Evolutionary conservation across 1,140 invertebrate genomes (phyloP), one percentile per base, ranked within the genome.

Genomic region (Trichogramma pretiosum): DNA sequence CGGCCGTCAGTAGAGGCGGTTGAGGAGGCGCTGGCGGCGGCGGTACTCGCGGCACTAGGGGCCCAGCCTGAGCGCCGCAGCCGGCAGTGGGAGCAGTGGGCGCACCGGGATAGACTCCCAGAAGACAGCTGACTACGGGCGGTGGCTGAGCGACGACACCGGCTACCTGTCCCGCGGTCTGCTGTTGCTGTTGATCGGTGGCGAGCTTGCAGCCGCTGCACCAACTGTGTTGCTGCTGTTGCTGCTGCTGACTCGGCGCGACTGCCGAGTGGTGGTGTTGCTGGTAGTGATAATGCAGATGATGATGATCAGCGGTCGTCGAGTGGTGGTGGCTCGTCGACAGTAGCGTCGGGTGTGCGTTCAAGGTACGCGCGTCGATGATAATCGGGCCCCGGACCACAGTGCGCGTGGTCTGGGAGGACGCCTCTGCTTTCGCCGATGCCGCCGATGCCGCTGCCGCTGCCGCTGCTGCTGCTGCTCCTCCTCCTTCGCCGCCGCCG

Each of bases 41-140:
- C n/a, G n/a, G n/a, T n/a, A n/a, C n/a, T n/a, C n/a, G n/a, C n/a
- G n/a, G n/a, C n/a, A n/a, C n/a, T n/a, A n/a, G n/a, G n/a, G n/a
- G n/a, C n/a, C n/a, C n/a, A n/a, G n/a, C 26, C 26, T 30, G 26
- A 30, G 72, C n/a, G n/a, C n/a, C n/a, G n/a, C n/a, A n/a, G n/a
- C n/a, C n/a, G n/a, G n/a, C n/a, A n/a, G 67, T 64, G 40, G 68
- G n/a, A 69, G 42, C 64, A 59, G 48, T 53, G 51, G 54, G 66
- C 65, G 58, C 69, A n/a, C n/a, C 74, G 56, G 73, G 72, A 59
- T 75, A 75, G 61, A 77, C 74, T 54, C 74, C 74, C 61, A 76
- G 68, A 54, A 76, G 65, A 61, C 74, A 75, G 62, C 74, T 73
- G 61, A 74, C 73, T 63, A 75, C 64, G 4, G 0, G 42, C 3